A percentile compares a stretch with the other conserved stretches of the same genome.
Conservation (phyloP, 2,113 vertebrate species). For the Scalopus aquaticus region DNA sequence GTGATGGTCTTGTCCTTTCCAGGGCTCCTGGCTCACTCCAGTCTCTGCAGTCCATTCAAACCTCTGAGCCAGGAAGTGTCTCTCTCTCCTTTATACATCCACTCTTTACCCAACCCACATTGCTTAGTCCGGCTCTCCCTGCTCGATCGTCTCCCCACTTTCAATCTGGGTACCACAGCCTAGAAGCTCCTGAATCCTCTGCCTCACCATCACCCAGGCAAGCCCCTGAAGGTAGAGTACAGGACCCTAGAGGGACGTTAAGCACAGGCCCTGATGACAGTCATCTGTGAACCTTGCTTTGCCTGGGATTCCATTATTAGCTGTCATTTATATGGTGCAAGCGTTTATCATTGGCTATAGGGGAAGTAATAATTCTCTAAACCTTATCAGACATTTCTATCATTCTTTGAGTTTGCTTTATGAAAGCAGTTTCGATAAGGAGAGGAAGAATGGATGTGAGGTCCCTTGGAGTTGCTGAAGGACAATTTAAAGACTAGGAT, state of each 20-base stretch:
- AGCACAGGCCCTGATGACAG: background rate
- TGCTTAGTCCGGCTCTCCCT: background rate
- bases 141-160: background rate
- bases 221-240: background rate
- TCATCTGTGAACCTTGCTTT: background rate
- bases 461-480: background rate
- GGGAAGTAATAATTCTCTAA: background rate
- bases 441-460: background rate
- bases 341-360: background rate
- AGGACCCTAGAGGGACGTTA: background rate
- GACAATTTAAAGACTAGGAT: background rate
- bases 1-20: background rate
- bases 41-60: background rate
- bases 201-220: background rate
- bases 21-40: background rate
- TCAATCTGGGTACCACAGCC: background rate
- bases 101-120: background rate
- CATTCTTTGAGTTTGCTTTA: background rate
- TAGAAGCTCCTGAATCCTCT: background rate
- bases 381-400: background rate
- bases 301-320: background rate
- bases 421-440: background rate
- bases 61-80: background rate
- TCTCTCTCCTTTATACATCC: background rate
- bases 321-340: background rate